Evolutionary conservation across 2,113 vertebrate genomes (phyloP).

Genomic region (Fukomys damarensis): DNA sequence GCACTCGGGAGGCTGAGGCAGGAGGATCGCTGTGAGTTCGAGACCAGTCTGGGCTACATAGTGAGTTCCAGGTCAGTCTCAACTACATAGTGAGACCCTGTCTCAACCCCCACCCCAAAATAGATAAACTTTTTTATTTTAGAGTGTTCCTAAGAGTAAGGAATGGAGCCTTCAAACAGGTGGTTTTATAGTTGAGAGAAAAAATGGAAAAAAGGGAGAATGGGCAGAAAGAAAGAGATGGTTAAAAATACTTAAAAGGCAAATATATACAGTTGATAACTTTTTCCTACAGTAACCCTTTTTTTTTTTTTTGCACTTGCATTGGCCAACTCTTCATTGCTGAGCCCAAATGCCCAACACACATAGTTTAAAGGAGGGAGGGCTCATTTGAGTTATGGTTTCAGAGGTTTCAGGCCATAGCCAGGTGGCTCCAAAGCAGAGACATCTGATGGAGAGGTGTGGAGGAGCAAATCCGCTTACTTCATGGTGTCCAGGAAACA

Average conservation of each 20-base stretch:
- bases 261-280: neutral
- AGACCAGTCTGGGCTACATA: no score
- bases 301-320: neutral
- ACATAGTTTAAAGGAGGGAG: neutral
- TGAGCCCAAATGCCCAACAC: neutral
- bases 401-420: neutral
- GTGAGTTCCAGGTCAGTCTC: no score
- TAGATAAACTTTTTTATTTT: neutral
- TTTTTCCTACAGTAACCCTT: neutral
- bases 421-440: neutral
- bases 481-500: neutral
- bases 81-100: no score
- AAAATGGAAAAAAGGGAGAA: constrained; percentile 34
- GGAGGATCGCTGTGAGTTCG: no score
- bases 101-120: no score
- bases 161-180: neutral
- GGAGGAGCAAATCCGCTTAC: neutral
- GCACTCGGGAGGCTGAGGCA: no score
- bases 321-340: neutral
- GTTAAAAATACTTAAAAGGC: constrained; percentile 26
- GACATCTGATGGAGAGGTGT: neutral
- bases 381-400: neutral
- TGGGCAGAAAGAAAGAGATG: neutral
- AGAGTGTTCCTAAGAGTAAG: neutral
- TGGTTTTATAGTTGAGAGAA: neutral